Conservation (phyloP, 37 sponge, comb jelly and placozoan genomes). For the Agelas oroides region DNA sequence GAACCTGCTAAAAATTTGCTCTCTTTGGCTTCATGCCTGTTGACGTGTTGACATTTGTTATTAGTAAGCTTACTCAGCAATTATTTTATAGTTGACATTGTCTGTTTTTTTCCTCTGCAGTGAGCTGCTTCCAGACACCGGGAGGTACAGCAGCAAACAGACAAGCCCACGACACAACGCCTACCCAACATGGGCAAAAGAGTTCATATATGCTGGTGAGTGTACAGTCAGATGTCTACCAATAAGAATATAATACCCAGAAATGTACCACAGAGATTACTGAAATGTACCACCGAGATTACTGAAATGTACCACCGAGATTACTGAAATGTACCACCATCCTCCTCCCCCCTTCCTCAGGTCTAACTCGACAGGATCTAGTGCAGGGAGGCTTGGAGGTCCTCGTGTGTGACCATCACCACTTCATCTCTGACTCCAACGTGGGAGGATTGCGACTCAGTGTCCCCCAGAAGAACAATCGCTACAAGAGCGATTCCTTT, state of each 20-base stretch:
- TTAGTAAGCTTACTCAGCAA: not conserved
- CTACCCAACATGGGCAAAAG: conserved; percentile 68
- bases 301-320: too few species aligned
- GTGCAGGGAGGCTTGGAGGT: conserved; percentile 61
- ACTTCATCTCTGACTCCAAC: conserved; percentile 19
- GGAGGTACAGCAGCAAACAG: conserved; percentile 17
- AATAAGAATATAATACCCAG: too few species aligned
- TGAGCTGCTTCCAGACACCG: conserved; percentile 44
- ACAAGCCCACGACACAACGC: conserved; percentile 59
- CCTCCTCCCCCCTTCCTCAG: too few species aligned
- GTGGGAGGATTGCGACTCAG: conserved; percentile 62
- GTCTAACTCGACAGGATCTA: too few species aligned
- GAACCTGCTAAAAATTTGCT: too few species aligned
- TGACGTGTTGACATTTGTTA: not conserved
- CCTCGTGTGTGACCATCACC: conserved; percentile 55
- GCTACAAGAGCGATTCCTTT: too few species aligned
- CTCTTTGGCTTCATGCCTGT: not conserved
- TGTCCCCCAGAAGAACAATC: conserved; percentile 44
- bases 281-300: too few species aligned
- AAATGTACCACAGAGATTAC: too few species aligned
- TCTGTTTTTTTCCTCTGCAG: conserved; percentile 1
- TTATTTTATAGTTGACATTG: too few species aligned
- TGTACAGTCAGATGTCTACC: too few species aligned
- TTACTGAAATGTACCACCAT: too few species aligned
- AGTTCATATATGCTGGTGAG: conserved; percentile 40